phyloP scores from a whole-genome alignment of 2,797 vertebrate species.

The Gouania willdenowi region DNA sequence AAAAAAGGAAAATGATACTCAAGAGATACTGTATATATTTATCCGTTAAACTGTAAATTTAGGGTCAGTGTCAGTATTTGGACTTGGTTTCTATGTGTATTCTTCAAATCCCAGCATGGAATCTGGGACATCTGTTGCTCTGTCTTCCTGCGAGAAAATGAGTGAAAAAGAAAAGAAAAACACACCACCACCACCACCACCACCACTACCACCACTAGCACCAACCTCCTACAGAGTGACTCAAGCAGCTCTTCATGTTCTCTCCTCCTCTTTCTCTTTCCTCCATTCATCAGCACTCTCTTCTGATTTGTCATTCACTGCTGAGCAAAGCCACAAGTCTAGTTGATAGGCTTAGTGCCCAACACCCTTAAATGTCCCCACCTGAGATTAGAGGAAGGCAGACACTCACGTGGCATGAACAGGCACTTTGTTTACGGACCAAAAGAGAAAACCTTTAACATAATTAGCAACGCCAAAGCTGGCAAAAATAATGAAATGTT shows the following conservation, averaged over 20 bases:
- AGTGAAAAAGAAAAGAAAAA: conserved; percentile 10
- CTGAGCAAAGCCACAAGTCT: conserved; percentile 47
- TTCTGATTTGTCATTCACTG: conserved; percentile 26
- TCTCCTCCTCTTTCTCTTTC: conserved; percentile 10
- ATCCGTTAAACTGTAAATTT: too few species aligned
- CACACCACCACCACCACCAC: neutral
- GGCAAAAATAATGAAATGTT: conserved; percentile 3
- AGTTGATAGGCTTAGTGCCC: conserved; percentile 59
- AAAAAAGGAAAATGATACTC: too few species aligned
- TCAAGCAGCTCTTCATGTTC: conserved; percentile 28
- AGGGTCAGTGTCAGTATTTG: neutral
- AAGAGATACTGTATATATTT: too few species aligned
- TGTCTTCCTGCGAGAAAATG: conserved; percentile 33
- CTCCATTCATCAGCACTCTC: conserved; percentile 24
- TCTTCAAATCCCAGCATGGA: conserved; percentile 35
- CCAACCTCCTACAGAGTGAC: conserved; percentile 32
- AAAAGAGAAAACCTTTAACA: conserved; percentile 8
- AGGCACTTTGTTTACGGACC: conserved; percentile 19
- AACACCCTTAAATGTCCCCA: conserved; percentile 60
- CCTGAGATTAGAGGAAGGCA: conserved; percentile 55
- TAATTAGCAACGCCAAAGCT: conserved; percentile 6
- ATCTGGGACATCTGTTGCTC: conserved; percentile 52
- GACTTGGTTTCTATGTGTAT: conserved; percentile 14
- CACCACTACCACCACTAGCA: neutral
- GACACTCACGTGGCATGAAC: conserved; percentile 17